Percentiles rank a stretch among this genome's conserved stretches.
phyloP scores from a whole-genome alignment of 2,888 invertebrate genomes.

The Panopea generosa region DNA sequence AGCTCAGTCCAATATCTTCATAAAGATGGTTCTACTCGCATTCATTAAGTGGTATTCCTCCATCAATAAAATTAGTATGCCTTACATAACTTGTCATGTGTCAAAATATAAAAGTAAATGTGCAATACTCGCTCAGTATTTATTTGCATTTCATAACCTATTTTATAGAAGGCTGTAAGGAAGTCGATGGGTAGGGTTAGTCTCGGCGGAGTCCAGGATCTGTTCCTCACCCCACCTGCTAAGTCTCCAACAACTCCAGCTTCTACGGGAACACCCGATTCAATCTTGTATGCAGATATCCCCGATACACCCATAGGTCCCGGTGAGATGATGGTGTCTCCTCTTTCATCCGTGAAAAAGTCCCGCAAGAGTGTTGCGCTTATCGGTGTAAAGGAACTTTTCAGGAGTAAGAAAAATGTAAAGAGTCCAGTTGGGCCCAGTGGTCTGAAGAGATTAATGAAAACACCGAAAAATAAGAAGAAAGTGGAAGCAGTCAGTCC shows the following conservation, averaged over 20 bases:
- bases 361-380: conserved; percentile 65
- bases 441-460: conserved; percentile 38
- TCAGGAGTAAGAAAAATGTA: conserved; percentile 21
- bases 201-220: conserved; percentile 65
- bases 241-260: conserved; percentile 48
- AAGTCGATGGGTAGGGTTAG: conserved; percentile 57
- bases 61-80: too few species aligned
- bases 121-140: too few species aligned
- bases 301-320: conserved; percentile 84
- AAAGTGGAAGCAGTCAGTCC: conserved; percentile 43
- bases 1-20: too few species aligned
- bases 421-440: conserved; percentile 18
- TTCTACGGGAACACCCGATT: conserved; percentile 49
- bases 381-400: conserved; percentile 71
- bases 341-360: conserved; percentile 68
- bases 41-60: too few species aligned
- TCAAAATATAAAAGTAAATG: too few species aligned
- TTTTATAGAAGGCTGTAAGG: conserved; percentile 46
- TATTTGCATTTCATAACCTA: too few species aligned
- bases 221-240: conserved; percentile 65
- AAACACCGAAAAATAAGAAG: conserved; percentile 40
- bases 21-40: too few species aligned
- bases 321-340: conserved; percentile 83
- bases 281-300: conserved; percentile 78
- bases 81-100: too few species aligned